phyloP scores from a whole-genome alignment of 2,888 invertebrate genomes.

The Clitarchus hookeri region DNA sequence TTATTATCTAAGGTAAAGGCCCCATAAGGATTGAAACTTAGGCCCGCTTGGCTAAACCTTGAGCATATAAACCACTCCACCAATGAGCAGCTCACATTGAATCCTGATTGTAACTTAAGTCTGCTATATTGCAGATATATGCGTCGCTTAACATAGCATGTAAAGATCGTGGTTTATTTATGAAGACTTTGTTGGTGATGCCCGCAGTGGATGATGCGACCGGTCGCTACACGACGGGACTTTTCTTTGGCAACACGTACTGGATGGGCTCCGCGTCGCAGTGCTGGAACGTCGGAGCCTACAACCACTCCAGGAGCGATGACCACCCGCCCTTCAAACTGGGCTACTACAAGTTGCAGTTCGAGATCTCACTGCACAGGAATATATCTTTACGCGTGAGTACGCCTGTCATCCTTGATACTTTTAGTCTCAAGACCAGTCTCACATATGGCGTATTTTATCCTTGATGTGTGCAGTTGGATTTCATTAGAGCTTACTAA shows the following conservation, averaged over 20 bases:
- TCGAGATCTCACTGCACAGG: slow-evolving; percentile 61
- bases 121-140: background rate
- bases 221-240: slow-evolving; percentile 53
- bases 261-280: slow-evolving; percentile 54
- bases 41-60: too few species aligned
- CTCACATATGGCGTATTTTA: too few species aligned
- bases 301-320: slow-evolving; percentile 42
- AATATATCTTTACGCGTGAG: slow-evolving; percentile 61
- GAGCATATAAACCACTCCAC: too few species aligned
- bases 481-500: too few species aligned
- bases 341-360: slow-evolving; percentile 66
- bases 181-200: slow-evolving; percentile 35
- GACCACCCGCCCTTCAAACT: slow-evolving; percentile 49
- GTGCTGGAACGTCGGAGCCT: slow-evolving; percentile 51
- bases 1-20: too few species aligned
- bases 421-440: too few species aligned
- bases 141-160: too few species aligned
- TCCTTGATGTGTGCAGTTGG: too few species aligned
- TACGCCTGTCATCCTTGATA: slow-evolving; percentile 28
- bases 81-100: too few species aligned
- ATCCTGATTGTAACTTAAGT: too few species aligned
- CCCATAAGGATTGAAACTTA: too few species aligned
- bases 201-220: slow-evolving; percentile 53
- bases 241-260: slow-evolving; percentile 55
- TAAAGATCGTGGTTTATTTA: too few species aligned